Percentiles rank a stretch among this genome's conserved stretches.
phyloP scores from a whole-genome alignment of 2,113 vertebrate genomes.

The Vanacampus margaritifer region DNA sequence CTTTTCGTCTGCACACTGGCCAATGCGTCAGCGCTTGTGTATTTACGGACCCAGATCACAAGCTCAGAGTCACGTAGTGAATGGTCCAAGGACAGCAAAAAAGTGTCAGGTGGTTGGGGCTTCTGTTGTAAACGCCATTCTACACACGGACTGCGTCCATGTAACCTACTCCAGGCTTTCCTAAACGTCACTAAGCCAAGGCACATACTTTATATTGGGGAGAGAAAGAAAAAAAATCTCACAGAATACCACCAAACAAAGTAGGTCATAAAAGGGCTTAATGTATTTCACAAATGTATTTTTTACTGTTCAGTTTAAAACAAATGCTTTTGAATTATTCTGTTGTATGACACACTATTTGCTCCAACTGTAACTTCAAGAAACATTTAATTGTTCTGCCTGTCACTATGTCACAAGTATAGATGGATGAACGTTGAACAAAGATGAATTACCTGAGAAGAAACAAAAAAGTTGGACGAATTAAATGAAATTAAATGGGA shows the following conservation, averaged over 20 bases:
- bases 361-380: not conserved
- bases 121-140: slow-evolving; percentile 33
- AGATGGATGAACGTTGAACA: not conserved
- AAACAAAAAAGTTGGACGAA: too few species aligned
- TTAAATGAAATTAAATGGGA: too few species aligned
- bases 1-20: slow-evolving; percentile 34
- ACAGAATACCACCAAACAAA: not conserved
- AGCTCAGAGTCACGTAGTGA: slow-evolving; percentile 33
- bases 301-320: too few species aligned
- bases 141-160: not conserved
- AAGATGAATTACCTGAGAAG: not conserved
- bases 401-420: not conserved
- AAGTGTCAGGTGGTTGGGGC: slow-evolving; percentile 6
- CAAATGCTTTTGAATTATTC: too few species aligned
- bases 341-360: too few species aligned
- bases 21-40: slow-evolving; percentile 56
- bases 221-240: not conserved
- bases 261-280: too few species aligned
- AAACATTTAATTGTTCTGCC: not conserved
- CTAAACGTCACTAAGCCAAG: too few species aligned
- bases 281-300: too few species aligned
- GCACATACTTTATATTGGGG: not conserved
- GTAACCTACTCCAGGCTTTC: not conserved
- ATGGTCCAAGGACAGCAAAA: slow-evolving; percentile 39
- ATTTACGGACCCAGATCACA: slow-evolving; percentile 71